These are phyloP conservation scores for Thamnophis elegans DNA, from an alignment of 2,797 vertebrate species.

Conservation along the genomic window DNA sequence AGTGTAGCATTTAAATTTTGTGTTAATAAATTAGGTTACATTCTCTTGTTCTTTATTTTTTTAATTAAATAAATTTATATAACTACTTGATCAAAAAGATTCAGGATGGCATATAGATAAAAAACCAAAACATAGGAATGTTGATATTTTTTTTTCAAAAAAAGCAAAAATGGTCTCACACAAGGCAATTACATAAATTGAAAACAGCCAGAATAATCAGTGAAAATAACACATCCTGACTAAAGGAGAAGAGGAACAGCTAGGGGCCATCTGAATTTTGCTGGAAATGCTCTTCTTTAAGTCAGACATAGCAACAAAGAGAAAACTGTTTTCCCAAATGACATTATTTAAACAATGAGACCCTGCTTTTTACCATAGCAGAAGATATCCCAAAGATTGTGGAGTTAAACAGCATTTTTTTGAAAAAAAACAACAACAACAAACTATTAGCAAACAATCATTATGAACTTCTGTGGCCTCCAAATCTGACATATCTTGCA, in stretches of 20 bases:
- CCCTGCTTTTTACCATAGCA: neutral
- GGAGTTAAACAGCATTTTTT: neutral
- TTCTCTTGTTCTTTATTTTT: neutral
- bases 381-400: neutral
- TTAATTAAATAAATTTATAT: neutral
- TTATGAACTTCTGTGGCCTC: neutral
- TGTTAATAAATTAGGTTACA: neutral
- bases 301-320: neutral
- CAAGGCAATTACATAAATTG: neutral
- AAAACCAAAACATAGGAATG: neutral
- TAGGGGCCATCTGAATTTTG: neutral
- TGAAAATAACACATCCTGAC: neutral
- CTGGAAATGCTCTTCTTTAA: neutral
- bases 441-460: neutral
- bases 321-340: neutral
- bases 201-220: neutral
- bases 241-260: neutral
- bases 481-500: neutral
- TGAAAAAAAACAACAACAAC: neutral
- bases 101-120: neutral
- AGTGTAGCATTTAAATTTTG: neutral
- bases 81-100: neutral
- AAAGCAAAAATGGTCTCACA: neutral
- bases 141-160: neutral
- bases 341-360: neutral